phyloP scores from a whole-genome alignment of 2,113 vertebrate species.

The Caranx ignobilis region DNA sequence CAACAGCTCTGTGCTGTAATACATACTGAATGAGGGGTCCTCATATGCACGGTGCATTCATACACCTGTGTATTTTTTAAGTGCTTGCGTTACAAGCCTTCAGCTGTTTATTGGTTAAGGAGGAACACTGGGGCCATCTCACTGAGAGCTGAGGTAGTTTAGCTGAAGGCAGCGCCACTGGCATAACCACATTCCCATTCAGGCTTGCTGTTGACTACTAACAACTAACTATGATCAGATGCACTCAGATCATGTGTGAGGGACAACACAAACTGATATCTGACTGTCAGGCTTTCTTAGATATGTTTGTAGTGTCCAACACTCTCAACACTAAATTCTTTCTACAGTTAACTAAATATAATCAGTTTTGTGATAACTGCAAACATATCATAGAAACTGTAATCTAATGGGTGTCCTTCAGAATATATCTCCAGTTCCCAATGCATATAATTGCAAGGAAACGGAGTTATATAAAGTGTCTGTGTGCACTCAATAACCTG shows the following conservation, averaged over 20 bases:
- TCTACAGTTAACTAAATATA: neutral
- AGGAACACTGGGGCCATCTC: conserved; percentile 6
- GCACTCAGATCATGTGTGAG: conserved; percentile 16
- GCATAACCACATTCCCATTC: conserved; percentile 22
- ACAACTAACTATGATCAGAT: conserved; percentile 25
- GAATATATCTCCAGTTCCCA: neutral
- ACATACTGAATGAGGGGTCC: neutral
- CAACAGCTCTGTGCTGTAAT: neutral
- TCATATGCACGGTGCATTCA: neutral
- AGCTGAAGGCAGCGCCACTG: conserved; percentile 51
- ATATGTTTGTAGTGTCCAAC: neutral
- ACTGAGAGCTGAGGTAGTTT: conserved; percentile 34
- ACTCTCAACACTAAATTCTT: neutral
- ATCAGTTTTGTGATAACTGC: neutral
- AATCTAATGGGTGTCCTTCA: neutral
- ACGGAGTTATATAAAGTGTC: neutral
- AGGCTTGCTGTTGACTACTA: conserved; percentile 20
- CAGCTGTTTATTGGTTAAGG: conserved; percentile 13
- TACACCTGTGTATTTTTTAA: neutral
- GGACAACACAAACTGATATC: conserved; percentile 5
- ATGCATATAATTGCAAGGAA: neutral
- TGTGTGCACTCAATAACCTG: conserved; percentile 19
- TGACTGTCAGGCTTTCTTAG: neutral
- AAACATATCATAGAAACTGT: neutral
- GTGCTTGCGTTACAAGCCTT: neutral